A percentile compares a stretch with the other conserved stretches of the same genome.
phyloP scores from a whole-genome alignment of 2,888 invertebrate species.

The Enchytraeus crypticus region DNA sequence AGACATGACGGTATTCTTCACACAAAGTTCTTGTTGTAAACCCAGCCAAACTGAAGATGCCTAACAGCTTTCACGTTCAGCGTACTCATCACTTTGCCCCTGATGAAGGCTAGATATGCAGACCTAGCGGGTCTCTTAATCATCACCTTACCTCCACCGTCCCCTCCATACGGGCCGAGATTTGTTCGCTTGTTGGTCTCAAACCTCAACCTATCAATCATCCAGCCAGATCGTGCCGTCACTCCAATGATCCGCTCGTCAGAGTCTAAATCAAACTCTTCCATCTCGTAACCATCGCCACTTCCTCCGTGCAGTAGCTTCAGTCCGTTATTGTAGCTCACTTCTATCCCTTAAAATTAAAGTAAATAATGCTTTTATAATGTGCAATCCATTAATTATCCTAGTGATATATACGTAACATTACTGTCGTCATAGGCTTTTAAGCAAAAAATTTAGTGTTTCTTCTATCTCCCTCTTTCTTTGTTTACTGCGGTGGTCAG shows the following conservation, averaged over 20 bases:
- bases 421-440: no score
- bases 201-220: background rate
- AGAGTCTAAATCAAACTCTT: background rate
- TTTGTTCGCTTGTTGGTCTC: background rate
- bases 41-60: background rate
- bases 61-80: background rate
- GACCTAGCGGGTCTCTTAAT: background rate
- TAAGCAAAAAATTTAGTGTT: no score
- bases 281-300: background rate
- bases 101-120: constrained; percentile 5
- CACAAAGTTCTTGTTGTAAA: constrained; percentile 3
- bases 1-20: no score
- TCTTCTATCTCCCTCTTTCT: no score
- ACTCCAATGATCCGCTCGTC: background rate
- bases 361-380: no score
- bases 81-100: constrained; percentile 1
- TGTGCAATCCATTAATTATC: no score
- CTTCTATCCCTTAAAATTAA: background rate
- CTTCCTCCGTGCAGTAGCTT: background rate
- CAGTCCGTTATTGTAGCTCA: background rate
- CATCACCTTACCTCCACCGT: background rate
- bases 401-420: no score
- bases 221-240: background rate
- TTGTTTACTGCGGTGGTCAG: no score
- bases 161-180: background rate